Evolutionary conservation across 2,113 vertebrate species (phyloP), one percentile per base, ranked within the genome.

Genomic region (Todiramphus chloris): DNA sequence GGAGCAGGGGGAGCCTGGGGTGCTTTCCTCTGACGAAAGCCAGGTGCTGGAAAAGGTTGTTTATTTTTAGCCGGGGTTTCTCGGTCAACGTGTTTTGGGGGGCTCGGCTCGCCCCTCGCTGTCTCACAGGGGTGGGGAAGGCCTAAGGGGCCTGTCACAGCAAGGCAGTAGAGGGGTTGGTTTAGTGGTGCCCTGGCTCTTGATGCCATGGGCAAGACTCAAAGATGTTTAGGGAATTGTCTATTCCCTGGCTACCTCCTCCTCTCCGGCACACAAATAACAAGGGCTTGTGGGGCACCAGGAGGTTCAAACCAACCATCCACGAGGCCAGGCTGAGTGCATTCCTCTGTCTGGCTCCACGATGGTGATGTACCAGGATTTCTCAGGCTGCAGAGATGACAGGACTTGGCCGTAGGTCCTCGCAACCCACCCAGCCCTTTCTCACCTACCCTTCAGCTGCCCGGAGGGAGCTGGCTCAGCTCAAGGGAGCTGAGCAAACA

Each of bases 271-370:
- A 55, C 76, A n/a, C 21, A 44, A 66, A 56, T 37, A 91, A 23
- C 69, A 58, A 48, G 33, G 33, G 33, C 23, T 27, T 82, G 20
- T 74, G 20, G 7, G 39, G 30, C 27, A 93, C 27, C 44, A 72
- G 66, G 66, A 56, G 33, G 8, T 56, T 89, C 87, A 51, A 46
- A 68, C 24, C 1, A 4, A 73, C 41, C 60, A 51, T 33, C 31
- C 18, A 16, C 0, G 0, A 0, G 76, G 27, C 59, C 68, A 56
- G 75, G 44, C 63, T 74, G 84, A 86, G 73, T 0, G 0, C 0
- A 8, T 58, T 30, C 21, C 23, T 7, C 41, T 2, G 1, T 39
- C 67, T 68, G 58, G 51, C 43, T 67, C 46, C 50, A 78, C 4
- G 0, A 4, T 1, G 11, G 64, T 55, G 85, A 50, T 0, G 0